Percentiles rank a stretch among this genome's conserved stretches.
These are phyloP conservation scores for Bungarus multicinctus DNA, from an alignment of 2,113 vertebrate species.

Conservation along the genomic window DNA sequence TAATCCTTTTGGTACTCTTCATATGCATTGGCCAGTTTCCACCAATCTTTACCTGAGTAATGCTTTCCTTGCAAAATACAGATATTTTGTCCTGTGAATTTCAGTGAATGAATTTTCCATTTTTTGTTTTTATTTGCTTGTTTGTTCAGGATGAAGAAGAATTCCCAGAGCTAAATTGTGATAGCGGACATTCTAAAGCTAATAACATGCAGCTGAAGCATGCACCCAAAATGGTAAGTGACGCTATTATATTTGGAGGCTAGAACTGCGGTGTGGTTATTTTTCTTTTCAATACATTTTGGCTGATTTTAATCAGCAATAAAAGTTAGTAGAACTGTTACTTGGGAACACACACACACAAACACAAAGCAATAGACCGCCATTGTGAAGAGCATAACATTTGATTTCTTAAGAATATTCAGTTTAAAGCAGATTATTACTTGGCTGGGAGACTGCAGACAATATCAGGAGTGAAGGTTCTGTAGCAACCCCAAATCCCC, in stretches of 20 bases:
- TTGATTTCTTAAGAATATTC: neutral
- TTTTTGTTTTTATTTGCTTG: neutral
- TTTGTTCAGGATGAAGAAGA: constrained; percentile 86
- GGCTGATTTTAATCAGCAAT: neutral
- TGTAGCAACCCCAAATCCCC: neutral
- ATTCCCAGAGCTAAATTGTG: constrained; percentile 84
- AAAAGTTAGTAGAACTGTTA: neutral
- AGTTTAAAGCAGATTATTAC: neutral
- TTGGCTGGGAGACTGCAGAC: neutral
- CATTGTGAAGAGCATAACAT: neutral
- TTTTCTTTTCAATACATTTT: neutral
- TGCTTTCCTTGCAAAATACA: neutral
- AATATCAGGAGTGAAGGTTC: neutral
- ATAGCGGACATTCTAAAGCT: constrained; percentile 76
- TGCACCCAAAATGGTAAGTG: constrained; percentile 84
- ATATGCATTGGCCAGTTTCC: neutral
- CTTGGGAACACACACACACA: neutral
- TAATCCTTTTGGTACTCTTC: neutral
- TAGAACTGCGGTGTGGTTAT: neutral
- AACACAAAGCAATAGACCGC: too few relatives aligned
- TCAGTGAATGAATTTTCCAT: neutral
- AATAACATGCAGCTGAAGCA: constrained; percentile 84
- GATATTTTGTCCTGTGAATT: neutral
- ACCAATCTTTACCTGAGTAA: neutral
- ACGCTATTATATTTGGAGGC: neutral